A percentile compares a stretch with the other conserved stretches of the same genome.
Evolutionary conservation across 2,113 vertebrate species (phyloP).

Genomic region (Mandrillus leucophaeus): DNA sequence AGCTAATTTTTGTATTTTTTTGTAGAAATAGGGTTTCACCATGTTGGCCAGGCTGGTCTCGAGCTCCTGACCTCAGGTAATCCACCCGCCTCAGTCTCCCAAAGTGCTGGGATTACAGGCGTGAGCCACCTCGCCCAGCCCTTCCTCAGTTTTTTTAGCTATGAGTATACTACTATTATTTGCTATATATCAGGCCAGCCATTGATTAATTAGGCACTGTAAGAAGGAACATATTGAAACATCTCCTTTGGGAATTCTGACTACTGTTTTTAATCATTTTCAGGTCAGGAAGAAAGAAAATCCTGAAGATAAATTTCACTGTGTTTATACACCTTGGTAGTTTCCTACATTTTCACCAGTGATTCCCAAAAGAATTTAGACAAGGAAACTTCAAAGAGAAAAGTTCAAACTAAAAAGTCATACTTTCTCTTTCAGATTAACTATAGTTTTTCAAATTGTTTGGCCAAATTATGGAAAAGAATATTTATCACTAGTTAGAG

Average conservation of each 20-base stretch:
- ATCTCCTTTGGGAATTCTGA: not conserved
- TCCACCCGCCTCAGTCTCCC: no score
- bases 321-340: not conserved
- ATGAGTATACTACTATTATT: not conserved
- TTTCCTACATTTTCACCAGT: not conserved
- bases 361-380: not conserved
- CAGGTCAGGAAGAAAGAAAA: not conserved
- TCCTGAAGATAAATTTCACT: not conserved
- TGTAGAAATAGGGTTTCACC: no score
- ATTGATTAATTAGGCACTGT: not conserved
- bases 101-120: no score
- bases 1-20: no score
- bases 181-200: not conserved
- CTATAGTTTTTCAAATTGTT: not conserved
- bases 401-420: not conserved
- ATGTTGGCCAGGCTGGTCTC: no score
- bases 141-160: not conserved
- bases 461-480: not conserved
- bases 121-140: not conserved
- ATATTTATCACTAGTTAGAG: not conserved
- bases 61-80: no score
- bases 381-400: not conserved
- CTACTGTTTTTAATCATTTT: not conserved
- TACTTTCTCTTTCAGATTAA: constrained; percentile 14
- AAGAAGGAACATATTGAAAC: not conserved